These are phyloP conservation scores for Drosophila ohnishii DNA, from an alignment of 1,140 invertebrate species.

Conservation along the genomic window DNA sequence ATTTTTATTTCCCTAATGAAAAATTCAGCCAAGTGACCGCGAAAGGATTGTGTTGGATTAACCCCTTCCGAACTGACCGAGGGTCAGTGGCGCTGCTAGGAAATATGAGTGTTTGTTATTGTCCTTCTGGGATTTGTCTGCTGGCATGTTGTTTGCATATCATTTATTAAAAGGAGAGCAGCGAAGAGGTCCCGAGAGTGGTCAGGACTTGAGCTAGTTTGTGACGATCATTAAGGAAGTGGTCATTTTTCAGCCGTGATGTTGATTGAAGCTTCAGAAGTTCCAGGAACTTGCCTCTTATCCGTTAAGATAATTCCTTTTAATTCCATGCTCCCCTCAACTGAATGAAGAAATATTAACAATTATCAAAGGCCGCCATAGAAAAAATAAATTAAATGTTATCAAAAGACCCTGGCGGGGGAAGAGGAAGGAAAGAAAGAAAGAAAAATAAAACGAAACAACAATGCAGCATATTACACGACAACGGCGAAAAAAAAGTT, in stretches of 20 bases:
- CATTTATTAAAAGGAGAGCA: conserved; percentile 58
- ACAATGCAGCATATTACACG: conserved; percentile 54
- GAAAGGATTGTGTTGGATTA: conserved; percentile 53
- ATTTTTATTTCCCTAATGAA: conserved; percentile 30
- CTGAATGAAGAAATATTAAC: conserved; percentile 53
- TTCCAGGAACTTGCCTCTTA: conserved; percentile 15
- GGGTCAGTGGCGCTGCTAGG: conserved; percentile 47
- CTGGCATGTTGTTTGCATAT: conserved; percentile 68
- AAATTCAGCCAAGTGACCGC: conserved; percentile 57
- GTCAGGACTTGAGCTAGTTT: conserved; percentile 30
- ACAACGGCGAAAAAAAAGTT: conserved; percentile 57
- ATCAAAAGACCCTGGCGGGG: conserved; percentile 43
- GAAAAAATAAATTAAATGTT: conserved; percentile 56
- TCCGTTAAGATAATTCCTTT: background rate
- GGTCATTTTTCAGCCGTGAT: conserved; percentile 10
- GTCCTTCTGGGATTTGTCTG: conserved; percentile 52
- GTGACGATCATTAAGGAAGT: conserved; percentile 5
- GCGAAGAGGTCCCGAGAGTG: conserved; percentile 4
- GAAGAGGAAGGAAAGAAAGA: conserved; percentile 11
- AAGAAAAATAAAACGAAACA: conserved; percentile 46
- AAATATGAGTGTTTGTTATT: conserved; percentile 74
- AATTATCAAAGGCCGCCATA: conserved; percentile 33
- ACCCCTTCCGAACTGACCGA: conserved; percentile 58
- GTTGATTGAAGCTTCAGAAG: background rate
- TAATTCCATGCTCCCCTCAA: conserved; percentile 1